A percentile compares a stretch with the other conserved stretches of the same genome.
These are phyloP conservation scores for Macrobrachium rosenbergii DNA, from an alignment of 1,140 invertebrate species.

Conservation along the genomic window DNA sequence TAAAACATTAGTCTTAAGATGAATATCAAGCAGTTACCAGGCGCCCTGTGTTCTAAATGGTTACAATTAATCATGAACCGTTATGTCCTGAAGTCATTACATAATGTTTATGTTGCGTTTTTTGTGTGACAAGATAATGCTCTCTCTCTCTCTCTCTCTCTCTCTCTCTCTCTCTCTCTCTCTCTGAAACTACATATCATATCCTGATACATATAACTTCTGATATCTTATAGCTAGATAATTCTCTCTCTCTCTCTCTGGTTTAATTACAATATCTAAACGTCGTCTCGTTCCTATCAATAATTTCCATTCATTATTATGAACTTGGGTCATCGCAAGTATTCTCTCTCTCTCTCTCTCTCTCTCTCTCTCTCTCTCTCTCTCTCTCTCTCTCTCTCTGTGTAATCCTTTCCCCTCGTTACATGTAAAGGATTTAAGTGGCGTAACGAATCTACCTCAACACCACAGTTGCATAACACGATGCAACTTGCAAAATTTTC, in stretches of 20 bases:
- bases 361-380: conserved; percentile 36
- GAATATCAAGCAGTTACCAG: too few species aligned
- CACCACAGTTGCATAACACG: too few species aligned
- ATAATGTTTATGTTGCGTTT: background rate
- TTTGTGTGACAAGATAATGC: background rate
- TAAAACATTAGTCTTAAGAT: too few species aligned
- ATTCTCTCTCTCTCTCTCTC: conserved; percentile 32
- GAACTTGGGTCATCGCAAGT: background rate
- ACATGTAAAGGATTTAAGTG: background rate
- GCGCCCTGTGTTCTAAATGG: too few species aligned
- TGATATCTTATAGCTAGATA: background rate
- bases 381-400: conserved; percentile 33
- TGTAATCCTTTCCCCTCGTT: background rate
- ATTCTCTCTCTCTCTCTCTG: background rate
- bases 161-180: background rate
- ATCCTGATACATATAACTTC: background rate
- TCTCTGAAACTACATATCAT: background rate
- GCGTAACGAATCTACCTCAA: background rate
- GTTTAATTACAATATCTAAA: background rate
- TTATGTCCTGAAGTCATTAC: too few species aligned
- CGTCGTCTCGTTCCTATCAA: background rate
- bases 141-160: background rate
- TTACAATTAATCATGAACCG: too few species aligned
- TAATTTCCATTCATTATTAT: background rate
- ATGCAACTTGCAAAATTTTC: too few species aligned